Percentiles rank a stretch among this genome's conserved stretches.
phyloP scores from a whole-genome alignment of 2,797 vertebrate genomes.

The Toxotes lorentzi region DNA sequence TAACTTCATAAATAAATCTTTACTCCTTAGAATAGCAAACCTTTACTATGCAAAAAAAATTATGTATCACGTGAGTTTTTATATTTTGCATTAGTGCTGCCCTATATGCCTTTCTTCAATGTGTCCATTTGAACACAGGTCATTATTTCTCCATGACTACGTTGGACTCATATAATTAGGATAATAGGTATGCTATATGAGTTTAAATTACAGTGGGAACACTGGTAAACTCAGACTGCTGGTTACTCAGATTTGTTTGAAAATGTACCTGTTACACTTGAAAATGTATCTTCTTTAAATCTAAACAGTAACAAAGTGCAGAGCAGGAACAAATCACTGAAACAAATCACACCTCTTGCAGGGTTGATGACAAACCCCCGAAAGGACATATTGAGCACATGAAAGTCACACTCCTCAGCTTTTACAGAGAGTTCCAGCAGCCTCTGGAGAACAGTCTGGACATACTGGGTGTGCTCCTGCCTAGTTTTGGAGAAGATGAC shows the following conservation, averaged over 20 bases:
- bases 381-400: background rate
- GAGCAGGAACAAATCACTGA: background rate
- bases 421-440: background rate
- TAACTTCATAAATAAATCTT: conserved; percentile 43
- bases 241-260: conserved; percentile 1
- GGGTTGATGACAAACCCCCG: background rate
- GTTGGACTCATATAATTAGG: conserved; percentile 1
- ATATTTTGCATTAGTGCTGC: background rate
- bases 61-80: background rate
- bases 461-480: background rate
- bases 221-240: too few relatives aligned
- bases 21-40: conserved; percentile 3
- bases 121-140: background rate
- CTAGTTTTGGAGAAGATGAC: background rate
- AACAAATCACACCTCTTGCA: background rate
- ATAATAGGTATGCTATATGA: background rate
- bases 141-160: conserved; percentile 1
- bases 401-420: background rate
- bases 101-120: conserved; percentile 8
- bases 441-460: background rate
- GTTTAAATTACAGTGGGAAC: background rate
- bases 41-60: conserved; percentile 9
- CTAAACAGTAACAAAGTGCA: background rate
- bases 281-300: background rate
- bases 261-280: background rate